A percentile compares a stretch with the other conserved stretches of the same genome.
These are phyloP conservation scores for Capitulum mitella DNA, from an alignment of 2,888 invertebrate genomes.

Conservation along the genomic window DNA sequence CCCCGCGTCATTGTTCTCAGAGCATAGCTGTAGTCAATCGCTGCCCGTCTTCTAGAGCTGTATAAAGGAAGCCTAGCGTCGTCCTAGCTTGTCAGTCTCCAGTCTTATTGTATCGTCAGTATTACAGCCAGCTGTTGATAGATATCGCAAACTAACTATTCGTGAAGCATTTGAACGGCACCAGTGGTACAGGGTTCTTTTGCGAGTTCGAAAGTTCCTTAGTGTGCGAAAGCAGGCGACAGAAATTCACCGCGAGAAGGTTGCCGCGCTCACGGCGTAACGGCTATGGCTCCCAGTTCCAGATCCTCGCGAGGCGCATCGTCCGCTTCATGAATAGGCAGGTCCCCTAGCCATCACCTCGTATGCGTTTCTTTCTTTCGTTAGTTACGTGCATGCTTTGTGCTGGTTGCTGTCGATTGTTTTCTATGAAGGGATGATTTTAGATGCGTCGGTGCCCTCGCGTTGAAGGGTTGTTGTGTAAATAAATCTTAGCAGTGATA, in stretches of 20 bases:
- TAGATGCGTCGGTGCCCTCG: constrained; percentile 19
- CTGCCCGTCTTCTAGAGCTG: constrained; percentile 22
- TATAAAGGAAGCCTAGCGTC: constrained; percentile 1
- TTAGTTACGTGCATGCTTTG: constrained; percentile 17
- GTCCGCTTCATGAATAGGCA: neutral
- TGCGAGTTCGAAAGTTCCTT: neutral
- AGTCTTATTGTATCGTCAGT: constrained; percentile 22
- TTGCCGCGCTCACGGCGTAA: neutral
- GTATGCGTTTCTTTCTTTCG: neutral
- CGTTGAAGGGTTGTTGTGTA: constrained; percentile 11
- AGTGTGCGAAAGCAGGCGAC: neutral
- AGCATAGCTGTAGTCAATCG: neutral
- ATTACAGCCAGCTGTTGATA: constrained; percentile 8
- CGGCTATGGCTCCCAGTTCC: neutral
- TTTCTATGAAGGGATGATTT: constrained; percentile 23
- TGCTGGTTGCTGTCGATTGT: constrained; percentile 21
- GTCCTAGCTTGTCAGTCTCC: constrained; percentile 22
- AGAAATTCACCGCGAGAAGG: neutral
- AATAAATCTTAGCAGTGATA: constrained; percentile 21
- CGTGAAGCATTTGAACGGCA: neutral
- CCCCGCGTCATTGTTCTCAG: neutral
- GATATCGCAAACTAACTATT: neutral
- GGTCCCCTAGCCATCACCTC: neutral
- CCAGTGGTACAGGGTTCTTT: neutral
- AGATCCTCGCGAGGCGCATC: neutral